Evolutionary conservation across 1,140 invertebrate genomes (phyloP).

Genomic region (Drosophila busckii): DNA sequence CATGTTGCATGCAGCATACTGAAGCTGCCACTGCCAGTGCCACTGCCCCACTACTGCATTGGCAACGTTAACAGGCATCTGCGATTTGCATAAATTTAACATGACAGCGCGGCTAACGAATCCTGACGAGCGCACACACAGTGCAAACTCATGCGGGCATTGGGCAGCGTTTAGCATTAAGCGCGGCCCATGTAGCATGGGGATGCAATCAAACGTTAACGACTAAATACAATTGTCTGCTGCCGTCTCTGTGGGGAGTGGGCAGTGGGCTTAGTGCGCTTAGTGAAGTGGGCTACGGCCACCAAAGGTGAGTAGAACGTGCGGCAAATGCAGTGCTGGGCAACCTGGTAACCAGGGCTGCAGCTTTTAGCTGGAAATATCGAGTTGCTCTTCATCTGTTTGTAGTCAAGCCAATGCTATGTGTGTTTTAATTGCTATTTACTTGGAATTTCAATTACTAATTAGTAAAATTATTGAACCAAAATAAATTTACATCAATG

Average conservation of each 20-base stretch:
- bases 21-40: constrained; percentile 33
- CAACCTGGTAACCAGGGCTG: too few species aligned
- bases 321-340: too few species aligned
- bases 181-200: constrained; percentile 69
- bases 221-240: constrained; percentile 61
- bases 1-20: constrained; percentile 55
- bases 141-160: constrained; percentile 56
- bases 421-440: too few species aligned
- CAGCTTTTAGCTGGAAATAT: too few species aligned
- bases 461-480: too few species aligned
- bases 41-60: constrained; percentile 7
- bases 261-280: not conserved
- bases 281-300: not conserved
- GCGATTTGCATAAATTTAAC: constrained; percentile 71
- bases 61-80: constrained; percentile 21
- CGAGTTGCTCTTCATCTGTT: too few species aligned
- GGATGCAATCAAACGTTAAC: constrained; percentile 70
- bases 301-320: too few species aligned
- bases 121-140: constrained; percentile 27
- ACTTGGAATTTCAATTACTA: too few species aligned
- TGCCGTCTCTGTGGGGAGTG: constrained; percentile 6
- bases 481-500: too few species aligned
- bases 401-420: too few species aligned
- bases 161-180: constrained; percentile 71
- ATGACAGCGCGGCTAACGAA: constrained; percentile 59